phyloP scores from a whole-genome alignment of 2,113 vertebrate species.

The Sphyrna mokarran region DNA sequence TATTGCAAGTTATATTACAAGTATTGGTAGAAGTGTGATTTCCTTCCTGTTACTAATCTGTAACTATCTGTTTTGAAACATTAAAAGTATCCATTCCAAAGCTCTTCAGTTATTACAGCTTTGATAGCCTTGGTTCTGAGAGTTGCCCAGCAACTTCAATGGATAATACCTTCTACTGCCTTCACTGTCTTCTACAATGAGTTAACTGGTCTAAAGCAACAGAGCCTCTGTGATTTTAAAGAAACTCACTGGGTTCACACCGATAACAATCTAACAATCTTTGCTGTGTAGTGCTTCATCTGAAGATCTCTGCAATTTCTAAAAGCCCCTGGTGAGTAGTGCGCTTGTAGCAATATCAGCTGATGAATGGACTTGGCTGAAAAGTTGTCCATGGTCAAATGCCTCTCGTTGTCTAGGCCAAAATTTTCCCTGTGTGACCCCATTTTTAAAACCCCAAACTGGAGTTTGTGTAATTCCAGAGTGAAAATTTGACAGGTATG shows the following conservation, averaged over 20 bases:
- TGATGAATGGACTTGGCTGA: background rate
- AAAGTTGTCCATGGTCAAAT: background rate
- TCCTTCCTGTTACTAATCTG: background rate
- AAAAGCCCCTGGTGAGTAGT: no score
- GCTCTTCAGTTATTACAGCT: background rate
- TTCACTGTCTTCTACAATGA: background rate
- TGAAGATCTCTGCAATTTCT: background rate
- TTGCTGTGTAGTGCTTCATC: background rate
- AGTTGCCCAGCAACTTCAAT: background rate
- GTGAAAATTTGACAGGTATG: no score
- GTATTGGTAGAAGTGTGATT: background rate
- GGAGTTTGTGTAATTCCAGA: no score
- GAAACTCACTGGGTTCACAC: background rate
- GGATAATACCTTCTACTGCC: no score
- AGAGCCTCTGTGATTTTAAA: background rate
- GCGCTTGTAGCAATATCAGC: background rate
- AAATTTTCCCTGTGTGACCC: no score
- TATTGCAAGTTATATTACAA: no score
- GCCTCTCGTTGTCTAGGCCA: background rate
- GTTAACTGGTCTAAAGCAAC: background rate
- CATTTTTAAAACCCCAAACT: no score
- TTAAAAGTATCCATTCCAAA: background rate
- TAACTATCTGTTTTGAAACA: background rate
- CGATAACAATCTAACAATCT: background rate
- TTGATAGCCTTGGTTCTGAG: background rate